These are phyloP conservation scores for Australoheros facetus DNA, from an alignment of 2,797 vertebrate genomes.

Conservation along the genomic window DNA sequence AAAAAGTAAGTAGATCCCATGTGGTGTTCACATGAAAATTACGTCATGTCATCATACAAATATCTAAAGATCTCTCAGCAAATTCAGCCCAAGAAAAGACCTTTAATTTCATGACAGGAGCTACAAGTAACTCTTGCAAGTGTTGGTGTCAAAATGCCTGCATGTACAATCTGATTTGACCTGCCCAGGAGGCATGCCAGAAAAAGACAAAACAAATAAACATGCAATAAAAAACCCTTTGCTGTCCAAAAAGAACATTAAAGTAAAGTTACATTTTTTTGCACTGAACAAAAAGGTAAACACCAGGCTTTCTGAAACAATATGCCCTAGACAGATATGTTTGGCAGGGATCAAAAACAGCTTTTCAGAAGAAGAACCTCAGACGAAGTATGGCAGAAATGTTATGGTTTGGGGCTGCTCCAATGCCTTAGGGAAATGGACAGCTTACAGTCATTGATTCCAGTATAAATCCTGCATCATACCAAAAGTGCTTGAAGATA, in stretches of 20 bases:
- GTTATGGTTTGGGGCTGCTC: neutral
- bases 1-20: neutral
- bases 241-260: neutral
- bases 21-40: neutral
- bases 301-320: neutral
- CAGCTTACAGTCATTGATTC: neutral
- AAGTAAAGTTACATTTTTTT: neutral
- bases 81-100: neutral
- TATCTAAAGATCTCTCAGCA: too few relatives aligned
- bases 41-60: neutral
- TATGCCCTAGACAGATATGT: neutral
- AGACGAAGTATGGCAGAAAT: neutral
- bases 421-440: neutral
- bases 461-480: conserved; percentile 3
- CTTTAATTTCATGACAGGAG: neutral
- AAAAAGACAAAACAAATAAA: neutral
- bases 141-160: neutral
- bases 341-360: neutral
- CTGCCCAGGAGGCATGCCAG: neutral
- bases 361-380: neutral
- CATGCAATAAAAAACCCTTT: neutral
- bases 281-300: neutral
- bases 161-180: neutral
- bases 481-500: conserved; percentile 1
- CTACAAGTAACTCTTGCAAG: neutral